Evolutionary conservation across 2,113 vertebrate genomes (phyloP).

Genomic region (Microcebus ravelobensis): DNA sequence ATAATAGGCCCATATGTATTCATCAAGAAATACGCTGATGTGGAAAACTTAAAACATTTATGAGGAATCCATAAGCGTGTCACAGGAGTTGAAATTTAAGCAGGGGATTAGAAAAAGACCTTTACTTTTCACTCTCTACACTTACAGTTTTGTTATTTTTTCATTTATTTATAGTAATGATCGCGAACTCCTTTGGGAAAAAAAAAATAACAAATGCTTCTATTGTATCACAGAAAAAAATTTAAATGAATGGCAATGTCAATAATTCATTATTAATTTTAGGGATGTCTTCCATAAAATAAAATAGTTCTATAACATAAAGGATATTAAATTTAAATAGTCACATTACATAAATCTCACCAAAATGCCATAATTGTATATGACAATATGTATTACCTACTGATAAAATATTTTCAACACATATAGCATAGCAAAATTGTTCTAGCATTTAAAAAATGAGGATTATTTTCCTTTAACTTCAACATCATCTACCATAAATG

Average conservation of each 20-base stretch:
- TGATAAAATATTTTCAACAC: neutral
- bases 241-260: neutral
- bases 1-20: neutral
- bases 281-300: neutral
- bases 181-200: neutral
- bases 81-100: neutral
- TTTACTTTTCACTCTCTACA: neutral
- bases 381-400: neutral
- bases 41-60: neutral
- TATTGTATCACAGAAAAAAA: neutral
- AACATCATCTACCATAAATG: neutral
- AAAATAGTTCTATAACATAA: neutral
- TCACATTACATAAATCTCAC: neutral
- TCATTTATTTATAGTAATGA: neutral
- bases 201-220: neutral
- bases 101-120: neutral
- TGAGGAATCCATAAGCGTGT: neutral
- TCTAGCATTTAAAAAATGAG: neutral
- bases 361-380: neutral
- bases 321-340: neutral
- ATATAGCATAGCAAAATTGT: neutral
- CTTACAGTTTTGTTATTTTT: neutral
- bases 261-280: neutral
- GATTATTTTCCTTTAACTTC: constrained; percentile 49
- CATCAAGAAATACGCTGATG: neutral